Evolutionary conservation across 2,113 vertebrate species (phyloP), one percentile per base, ranked within the genome.

Genomic region (Micronycteris hirsuta): DNA sequence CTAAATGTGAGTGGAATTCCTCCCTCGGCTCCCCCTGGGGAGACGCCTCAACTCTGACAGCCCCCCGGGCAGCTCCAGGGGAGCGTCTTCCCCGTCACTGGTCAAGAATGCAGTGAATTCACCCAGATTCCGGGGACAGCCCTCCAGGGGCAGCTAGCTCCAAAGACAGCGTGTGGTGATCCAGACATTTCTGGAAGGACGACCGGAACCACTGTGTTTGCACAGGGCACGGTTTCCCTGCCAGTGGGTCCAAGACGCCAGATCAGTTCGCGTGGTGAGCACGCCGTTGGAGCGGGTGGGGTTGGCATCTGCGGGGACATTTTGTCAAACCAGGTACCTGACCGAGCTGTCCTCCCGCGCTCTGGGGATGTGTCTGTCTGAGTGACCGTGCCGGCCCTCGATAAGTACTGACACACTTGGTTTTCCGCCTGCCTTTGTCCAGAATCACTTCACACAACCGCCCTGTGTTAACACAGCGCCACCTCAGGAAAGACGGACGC

Each of bases 381-480:
- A 93, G 65, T 83, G 95, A 70, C 77, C n/a, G 73, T 0, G 0
- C 83, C 12, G 6, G 92, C 36, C 38, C 49, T 74, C 88, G 77
- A 81, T 96, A 94, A 93, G 95, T 67, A 43, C 89, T 84, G 92
- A 86, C 89, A 52, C 49, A 41, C 78, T 91, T 91, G 85, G 73
- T 86, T 77, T 96, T 74, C 33, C 74, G 61, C 86, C 80, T 71
- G 70, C 82, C n/a, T 86, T 83, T 83, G 80, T 78, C 83, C 61
- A 65, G 83, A 96, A 95, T 91, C 95, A 47, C 89, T 95, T 89
- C 54, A 91, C 93, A 95, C 86, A 95, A 19, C 78, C 70, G 36
- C 68, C 56, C 78, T 94, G 68, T 86, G 86, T 86, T 89, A 68
- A 96, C 78, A 80, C 78, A 89, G 87, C 78, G 28, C 67, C 81